phyloP scores from a whole-genome alignment of 35 echinoderm and acorn worm genomes.

The Patiria miniata region DNA sequence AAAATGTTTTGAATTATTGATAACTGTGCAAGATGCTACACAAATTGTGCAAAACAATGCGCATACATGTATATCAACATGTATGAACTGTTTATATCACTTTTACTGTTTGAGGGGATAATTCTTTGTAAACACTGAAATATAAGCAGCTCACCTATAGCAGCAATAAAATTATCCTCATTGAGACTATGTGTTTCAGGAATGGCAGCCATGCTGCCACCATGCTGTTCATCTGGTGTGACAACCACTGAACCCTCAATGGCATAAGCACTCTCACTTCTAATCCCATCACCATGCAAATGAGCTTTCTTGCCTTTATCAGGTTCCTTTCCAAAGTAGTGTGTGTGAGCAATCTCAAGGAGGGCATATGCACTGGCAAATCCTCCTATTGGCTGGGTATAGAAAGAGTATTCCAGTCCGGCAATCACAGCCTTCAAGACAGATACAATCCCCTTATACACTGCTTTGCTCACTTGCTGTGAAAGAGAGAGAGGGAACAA shows the following conservation, averaged over 20 bases:
- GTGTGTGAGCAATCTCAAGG: slow-evolving; percentile 92
- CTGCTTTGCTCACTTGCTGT: slow-evolving; percentile 92
- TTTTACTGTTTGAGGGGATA: too few relatives aligned
- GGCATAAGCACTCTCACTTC: slow-evolving; percentile 19
- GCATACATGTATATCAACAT: too few relatives aligned
- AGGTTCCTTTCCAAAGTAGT: slow-evolving; percentile 99
- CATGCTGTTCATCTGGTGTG: slow-evolving; percentile 38
- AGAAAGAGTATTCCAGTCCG: slow-evolving; percentile 89
- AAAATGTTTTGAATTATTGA: too few relatives aligned
- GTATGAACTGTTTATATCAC: too few relatives aligned
- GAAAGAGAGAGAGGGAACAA: background rate
- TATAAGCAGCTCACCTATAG: slow-evolving; percentile 86
- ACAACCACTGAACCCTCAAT: background rate
- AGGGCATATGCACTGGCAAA: slow-evolving; percentile 95
- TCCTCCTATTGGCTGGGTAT: slow-evolving; percentile 80
- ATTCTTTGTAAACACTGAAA: too few relatives aligned
- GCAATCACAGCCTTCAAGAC: slow-evolving; percentile 86
- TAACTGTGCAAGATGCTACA: too few relatives aligned
- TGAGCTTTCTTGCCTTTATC: slow-evolving; percentile 49
- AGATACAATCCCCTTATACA: slow-evolving; percentile 87
- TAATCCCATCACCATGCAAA: slow-evolving; percentile 36
- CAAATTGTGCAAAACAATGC: too few relatives aligned
- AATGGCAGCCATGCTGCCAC: slow-evolving; percentile 52
- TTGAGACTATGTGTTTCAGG: slow-evolving; percentile 77
- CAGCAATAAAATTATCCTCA: slow-evolving; percentile 92